These are phyloP conservation scores for Propithecus perrieri DNA, from an alignment of 2,797 vertebrate genomes.

Conservation along the genomic window DNA sequence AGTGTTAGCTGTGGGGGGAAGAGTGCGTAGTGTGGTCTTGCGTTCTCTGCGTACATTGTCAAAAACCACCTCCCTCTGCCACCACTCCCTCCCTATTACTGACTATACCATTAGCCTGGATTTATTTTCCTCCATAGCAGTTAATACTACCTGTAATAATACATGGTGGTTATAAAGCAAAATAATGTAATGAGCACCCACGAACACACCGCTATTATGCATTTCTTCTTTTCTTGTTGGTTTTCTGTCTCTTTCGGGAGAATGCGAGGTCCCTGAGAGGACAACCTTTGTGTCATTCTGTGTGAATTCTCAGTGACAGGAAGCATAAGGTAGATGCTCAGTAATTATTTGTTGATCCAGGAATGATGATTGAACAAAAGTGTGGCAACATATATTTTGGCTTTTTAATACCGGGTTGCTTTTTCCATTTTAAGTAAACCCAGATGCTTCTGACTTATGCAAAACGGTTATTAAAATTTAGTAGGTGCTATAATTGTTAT, in stretches of 20 bases:
- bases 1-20: accelerated
- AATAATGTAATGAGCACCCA: too few species aligned
- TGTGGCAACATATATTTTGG: not conserved
- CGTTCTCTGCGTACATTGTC: not conserved
- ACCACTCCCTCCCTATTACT: not conserved
- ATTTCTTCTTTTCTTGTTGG: not conserved
- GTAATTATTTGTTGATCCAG: not conserved
- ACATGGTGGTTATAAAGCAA: not conserved
- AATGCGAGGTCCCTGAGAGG: not conserved
- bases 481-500: not conserved
- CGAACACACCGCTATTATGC: accelerated
- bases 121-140: not conserved
- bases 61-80: not conserved
- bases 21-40: accelerated
- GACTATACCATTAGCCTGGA: not conserved
- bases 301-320: not conserved
- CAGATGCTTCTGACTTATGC: not conserved
- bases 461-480: conserved; percentile 22
- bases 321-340: not conserved
- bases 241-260: not conserved
- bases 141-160: not conserved
- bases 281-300: not conserved
- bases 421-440: conserved; percentile 17
- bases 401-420: not conserved
- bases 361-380: not conserved